phyloP scores from a whole-genome alignment of 2,113 vertebrate genomes.

The Phodopus roborovskii region DNA sequence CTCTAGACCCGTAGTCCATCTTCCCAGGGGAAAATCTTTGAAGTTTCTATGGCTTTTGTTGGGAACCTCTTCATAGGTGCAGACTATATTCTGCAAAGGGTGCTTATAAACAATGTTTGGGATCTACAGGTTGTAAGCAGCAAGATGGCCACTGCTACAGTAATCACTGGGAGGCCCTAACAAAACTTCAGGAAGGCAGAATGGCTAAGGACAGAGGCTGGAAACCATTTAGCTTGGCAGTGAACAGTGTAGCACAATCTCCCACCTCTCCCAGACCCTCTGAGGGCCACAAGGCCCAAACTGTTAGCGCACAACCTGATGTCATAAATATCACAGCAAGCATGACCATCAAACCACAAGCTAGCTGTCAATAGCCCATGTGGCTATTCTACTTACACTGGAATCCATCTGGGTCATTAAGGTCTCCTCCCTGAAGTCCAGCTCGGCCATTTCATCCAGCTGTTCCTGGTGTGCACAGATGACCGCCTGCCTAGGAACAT shows the following conservation, averaged over 20 bases:
- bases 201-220: neutral
- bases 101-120: neutral
- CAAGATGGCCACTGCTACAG: neutral
- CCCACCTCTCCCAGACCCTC: neutral
- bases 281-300: neutral
- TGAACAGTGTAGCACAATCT: neutral
- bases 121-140: neutral
- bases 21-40: neutral
- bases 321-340: neutral
- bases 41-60: neutral
- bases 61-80: neutral
- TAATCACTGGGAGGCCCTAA: neutral
- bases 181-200: neutral
- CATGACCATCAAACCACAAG: neutral
- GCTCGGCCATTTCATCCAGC: slow-evolving; percentile 89
- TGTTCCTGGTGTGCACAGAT: slow-evolving; percentile 89
- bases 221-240: neutral
- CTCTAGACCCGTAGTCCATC: neutral
- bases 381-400: slow-evolving; percentile 84
- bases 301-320: neutral
- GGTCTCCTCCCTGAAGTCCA: slow-evolving; percentile 88
- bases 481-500: slow-evolving; percentile 86
- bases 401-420: slow-evolving; percentile 88
- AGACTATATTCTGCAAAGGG: neutral
- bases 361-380: neutral